A percentile compares a stretch with the other conserved stretches of the same genome.
Conservation (phyloP, 2,113 vertebrate species). For the Cryptoleucopteryx plumbea region DNA sequence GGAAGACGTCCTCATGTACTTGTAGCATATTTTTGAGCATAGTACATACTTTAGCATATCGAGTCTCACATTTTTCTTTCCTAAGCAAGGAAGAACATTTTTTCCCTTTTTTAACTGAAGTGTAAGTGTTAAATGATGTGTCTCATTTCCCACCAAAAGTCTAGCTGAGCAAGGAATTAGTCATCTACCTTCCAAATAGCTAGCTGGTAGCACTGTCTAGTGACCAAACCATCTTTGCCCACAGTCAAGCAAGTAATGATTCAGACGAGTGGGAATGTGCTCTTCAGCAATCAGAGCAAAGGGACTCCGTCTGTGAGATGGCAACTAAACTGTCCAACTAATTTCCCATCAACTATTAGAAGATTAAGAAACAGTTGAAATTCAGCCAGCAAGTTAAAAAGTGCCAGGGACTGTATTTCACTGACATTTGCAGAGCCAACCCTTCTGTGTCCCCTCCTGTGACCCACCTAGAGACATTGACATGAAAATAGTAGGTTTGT, state of each 20-base stretch:
- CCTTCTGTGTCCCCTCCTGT: not conserved
- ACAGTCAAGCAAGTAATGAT: not conserved
- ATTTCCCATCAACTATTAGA: not conserved
- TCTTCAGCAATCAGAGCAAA: not conserved
- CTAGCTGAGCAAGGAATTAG: not conserved
- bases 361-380: slow-evolving; percentile 17
- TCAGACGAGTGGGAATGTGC: not conserved
- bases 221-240: not conserved
- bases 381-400: not conserved
- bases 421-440: not conserved
- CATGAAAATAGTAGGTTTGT: not conserved
- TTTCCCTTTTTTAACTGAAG: not conserved
- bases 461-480: not conserved
- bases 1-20: not conserved
- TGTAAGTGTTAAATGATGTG: not conserved
- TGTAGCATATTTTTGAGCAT: not conserved
- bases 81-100: not conserved
- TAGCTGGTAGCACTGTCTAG: not conserved
- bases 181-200: not conserved
- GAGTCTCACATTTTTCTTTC: not conserved
- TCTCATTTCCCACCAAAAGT: not conserved
- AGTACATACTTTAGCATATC: not conserved
- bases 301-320: not conserved
- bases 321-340: not conserved
- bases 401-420: not conserved